Evolutionary conservation across 2,888 invertebrate genomes (phyloP).

Genomic region (Syrista parreyssii): DNA sequence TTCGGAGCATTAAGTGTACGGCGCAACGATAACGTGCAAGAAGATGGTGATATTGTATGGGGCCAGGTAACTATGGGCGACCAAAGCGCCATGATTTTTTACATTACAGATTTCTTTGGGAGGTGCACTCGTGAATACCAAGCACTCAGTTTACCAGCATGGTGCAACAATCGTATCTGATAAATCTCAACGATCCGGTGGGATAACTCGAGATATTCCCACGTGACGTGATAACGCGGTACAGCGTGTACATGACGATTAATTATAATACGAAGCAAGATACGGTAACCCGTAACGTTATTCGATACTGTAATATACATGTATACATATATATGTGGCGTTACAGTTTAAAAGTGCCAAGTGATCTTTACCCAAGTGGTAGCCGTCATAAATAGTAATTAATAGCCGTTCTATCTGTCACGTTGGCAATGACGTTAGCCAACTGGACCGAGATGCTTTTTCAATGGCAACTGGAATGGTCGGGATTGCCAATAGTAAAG

Average conservation of each 20-base stretch:
- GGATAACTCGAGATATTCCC: neutral
- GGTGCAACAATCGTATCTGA: neutral
- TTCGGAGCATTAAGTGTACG: neutral
- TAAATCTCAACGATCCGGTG: neutral
- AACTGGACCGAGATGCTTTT: neutral
- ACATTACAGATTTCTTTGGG: too few species aligned
- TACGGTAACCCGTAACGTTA: neutral
- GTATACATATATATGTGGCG: neutral
- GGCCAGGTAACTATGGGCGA: too few species aligned
- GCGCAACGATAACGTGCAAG: neutral
- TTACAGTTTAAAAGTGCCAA: neutral
- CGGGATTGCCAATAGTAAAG: constrained; percentile 35
- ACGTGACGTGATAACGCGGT: neutral
- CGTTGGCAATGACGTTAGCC: neutral
- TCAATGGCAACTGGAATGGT: constrained; percentile 24
- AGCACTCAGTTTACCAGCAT: neutral
- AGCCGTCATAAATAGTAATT: neutral
- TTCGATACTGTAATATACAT: neutral
- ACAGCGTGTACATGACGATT: neutral
- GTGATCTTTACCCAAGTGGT: neutral
- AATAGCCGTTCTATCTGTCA: neutral
- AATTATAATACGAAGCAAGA: neutral
- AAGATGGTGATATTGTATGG: neutral
- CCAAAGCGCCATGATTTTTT: too few species aligned
- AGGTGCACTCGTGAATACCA: too few species aligned